Base-by-base conservation (phyloP, 2,797 vertebrate species). In the Oreochromis mossambicus region DNA sequence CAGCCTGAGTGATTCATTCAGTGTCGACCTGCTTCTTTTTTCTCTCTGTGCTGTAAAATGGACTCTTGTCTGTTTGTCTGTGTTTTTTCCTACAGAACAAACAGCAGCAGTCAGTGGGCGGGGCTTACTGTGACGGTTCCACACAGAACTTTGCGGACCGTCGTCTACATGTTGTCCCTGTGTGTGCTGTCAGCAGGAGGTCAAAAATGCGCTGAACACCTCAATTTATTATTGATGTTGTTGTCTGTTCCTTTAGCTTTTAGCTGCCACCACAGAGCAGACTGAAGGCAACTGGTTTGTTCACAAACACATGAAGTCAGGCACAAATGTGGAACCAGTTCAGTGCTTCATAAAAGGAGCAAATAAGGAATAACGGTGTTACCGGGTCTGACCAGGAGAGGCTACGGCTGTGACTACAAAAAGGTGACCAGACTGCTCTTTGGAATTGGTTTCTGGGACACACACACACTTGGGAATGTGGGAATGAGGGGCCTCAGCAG, bases 41-140 rank as follows among this genome's bases (percentile, higher is more conserved):
- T 3, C 61, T 9, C 36, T 8, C 29, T 79, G 6, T 48, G 50
- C 38, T 63, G 80, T 21, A 80, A 91, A 38, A 1, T 86, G 89
- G 85, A 91, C 90, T 86, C 68, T 90, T 36, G 7, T 85, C 84
- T 91, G 85, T 89, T 89, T 91, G 81, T 68, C 50, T 77, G 56
- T 17, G 55, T 21, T 29, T 75, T 70, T 77, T 70, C 2, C 52
- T 36, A 10, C 38, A 66, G 61, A 86, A 4, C 83, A 88, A 91
- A 91, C 89, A 83, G 12, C 32, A 83, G 68, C 3, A 1, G 77
- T 56, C 13, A n/a, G 85, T 54, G 66, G 91, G 88, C n/a, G 61
- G 81, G 38, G 88, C 82, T 90, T 83, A 81, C 7, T 43, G 7
- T 1, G 34, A 52, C 9, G 12, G 0, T 6, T 70, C 1, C 14